Percentiles rank a stretch among this genome's conserved stretches.
phyloP scores from a whole-genome alignment of 2,113 vertebrate genomes.

The Caretta caretta region DNA sequence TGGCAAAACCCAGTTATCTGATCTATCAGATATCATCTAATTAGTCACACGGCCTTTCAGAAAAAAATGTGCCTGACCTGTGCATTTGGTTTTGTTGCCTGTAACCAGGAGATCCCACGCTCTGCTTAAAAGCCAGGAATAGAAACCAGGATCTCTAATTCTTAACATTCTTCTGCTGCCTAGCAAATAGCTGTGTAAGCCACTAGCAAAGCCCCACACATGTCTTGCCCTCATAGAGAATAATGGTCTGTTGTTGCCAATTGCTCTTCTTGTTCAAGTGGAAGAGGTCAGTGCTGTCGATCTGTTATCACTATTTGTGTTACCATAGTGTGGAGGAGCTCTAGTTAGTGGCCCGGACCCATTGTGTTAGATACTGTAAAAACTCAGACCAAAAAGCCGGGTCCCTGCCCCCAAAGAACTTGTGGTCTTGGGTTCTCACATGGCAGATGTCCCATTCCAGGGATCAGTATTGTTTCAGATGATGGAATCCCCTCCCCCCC shows the following conservation, averaged over 20 bases:
- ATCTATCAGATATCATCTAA: constrained; percentile 55
- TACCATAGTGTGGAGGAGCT: neutral
- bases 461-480: fast-evolving
- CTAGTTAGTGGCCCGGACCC: neutral
- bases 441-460: neutral
- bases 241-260: constrained; percentile 37
- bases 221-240: neutral
- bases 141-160: constrained; percentile 58
- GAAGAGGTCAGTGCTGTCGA: neutral
- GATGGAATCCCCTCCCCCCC: too few species aligned
- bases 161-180: constrained; percentile 37
- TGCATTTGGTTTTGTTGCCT: constrained; percentile 50
- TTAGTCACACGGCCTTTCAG: constrained; percentile 57
- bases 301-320: neutral
- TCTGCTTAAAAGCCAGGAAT: constrained; percentile 53
- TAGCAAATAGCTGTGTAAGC: constrained; percentile 26
- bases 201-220: neutral
- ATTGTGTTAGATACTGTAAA: fast-evolving
- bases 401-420: neutral
- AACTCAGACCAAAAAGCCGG: neutral
- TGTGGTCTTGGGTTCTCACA: fast-evolving
- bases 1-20: constrained; percentile 65
- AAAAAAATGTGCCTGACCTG: neutral
- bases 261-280: neutral
- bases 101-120: constrained; percentile 62